These are phyloP conservation scores for Archegozetes longisetosus DNA, from an alignment of 1,140 invertebrate species.

Conservation along the genomic window DNA sequence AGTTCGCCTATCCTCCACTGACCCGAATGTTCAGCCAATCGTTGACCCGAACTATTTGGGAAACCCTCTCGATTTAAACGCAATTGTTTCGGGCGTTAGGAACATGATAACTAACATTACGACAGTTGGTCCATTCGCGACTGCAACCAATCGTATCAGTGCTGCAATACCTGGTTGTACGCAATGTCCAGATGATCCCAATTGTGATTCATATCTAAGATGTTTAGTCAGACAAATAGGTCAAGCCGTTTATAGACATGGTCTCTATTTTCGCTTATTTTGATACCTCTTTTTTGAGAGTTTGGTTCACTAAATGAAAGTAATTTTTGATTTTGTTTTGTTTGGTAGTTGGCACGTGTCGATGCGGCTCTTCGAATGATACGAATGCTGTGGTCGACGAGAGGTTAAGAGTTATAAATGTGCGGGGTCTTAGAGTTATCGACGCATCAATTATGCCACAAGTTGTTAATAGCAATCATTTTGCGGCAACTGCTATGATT, in stretches of 20 bases:
- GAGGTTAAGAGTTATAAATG: constrained; percentile 14
- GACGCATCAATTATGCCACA: constrained; percentile 58
- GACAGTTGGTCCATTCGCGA: constrained; percentile 10
- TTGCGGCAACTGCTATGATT: constrained; percentile 64
- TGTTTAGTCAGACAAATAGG: constrained; percentile 6
- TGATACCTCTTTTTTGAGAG: constrained; percentile 67
- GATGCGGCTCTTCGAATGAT: constrained; percentile 4
- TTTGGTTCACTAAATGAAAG: constrained; percentile 42
- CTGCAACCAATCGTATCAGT: constrained; percentile 8
- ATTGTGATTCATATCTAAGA: not conserved
- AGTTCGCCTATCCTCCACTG: constrained; percentile 30
- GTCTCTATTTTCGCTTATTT: too few relatives aligned
- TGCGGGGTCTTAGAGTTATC: constrained; percentile 49
- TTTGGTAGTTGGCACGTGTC: constrained; percentile 61
- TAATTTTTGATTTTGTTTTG: constrained; percentile 19
- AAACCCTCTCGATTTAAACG: constrained; percentile 41
- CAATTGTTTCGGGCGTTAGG: constrained; percentile 15
- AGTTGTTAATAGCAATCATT: constrained; percentile 55
- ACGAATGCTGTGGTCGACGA: constrained; percentile 10
- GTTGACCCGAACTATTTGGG: constrained; percentile 62
- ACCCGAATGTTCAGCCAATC: constrained; percentile 55
- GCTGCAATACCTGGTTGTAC: constrained; percentile 43
- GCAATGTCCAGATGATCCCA: constrained; percentile 28
- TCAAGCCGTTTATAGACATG: constrained; percentile 3
- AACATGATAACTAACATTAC: constrained; percentile 10